Evolutionary conservation across 1,140 invertebrate species (phyloP).

Genomic region (Drosophila leontia): DNA sequence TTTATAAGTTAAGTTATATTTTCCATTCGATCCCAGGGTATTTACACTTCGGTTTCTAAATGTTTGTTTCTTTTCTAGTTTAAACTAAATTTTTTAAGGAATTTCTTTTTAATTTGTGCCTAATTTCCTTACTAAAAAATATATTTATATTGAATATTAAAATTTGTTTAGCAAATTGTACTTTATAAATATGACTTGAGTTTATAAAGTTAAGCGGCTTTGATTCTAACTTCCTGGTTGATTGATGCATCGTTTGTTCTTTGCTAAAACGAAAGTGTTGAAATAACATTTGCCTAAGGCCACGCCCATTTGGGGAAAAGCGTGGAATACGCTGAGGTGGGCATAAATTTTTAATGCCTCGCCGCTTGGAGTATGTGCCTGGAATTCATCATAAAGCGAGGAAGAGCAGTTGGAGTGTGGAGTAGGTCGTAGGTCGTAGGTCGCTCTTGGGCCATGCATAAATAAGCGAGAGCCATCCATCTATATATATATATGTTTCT

Average conservation of each 20-base stretch:
- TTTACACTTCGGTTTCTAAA: too few relatives aligned
- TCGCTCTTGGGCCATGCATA: slow-evolving; percentile 65
- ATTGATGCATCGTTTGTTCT: slow-evolving; percentile 28
- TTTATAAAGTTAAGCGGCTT: background rate
- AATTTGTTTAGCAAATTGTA: too few relatives aligned
- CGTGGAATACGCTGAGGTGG: slow-evolving; percentile 67
- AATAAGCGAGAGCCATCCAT: slow-evolving; percentile 62
- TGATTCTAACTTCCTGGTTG: slow-evolving; percentile 22
- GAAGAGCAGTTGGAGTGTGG: background rate
- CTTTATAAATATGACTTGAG: background rate
- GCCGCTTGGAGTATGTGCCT: slow-evolving; percentile 66
- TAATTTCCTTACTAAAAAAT: too few relatives aligned
- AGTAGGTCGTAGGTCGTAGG: slow-evolving; percentile 15
- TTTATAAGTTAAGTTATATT: too few relatives aligned
- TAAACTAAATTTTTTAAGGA: too few relatives aligned
- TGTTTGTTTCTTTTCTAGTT: too few relatives aligned
- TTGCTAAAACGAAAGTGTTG: slow-evolving; percentile 47
- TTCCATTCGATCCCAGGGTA: too few relatives aligned
- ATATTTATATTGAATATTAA: background rate
- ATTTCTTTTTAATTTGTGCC: too few relatives aligned
- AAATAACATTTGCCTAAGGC: slow-evolving; percentile 24
- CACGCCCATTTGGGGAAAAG: slow-evolving; percentile 34
- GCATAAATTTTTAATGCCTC: slow-evolving; percentile 77
- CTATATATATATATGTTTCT: slow-evolving; percentile 28
- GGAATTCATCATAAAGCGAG: slow-evolving; percentile 73